Evolutionary conservation across 1,140 invertebrate genomes (phyloP).

Genomic region (Formica exsecta): DNA sequence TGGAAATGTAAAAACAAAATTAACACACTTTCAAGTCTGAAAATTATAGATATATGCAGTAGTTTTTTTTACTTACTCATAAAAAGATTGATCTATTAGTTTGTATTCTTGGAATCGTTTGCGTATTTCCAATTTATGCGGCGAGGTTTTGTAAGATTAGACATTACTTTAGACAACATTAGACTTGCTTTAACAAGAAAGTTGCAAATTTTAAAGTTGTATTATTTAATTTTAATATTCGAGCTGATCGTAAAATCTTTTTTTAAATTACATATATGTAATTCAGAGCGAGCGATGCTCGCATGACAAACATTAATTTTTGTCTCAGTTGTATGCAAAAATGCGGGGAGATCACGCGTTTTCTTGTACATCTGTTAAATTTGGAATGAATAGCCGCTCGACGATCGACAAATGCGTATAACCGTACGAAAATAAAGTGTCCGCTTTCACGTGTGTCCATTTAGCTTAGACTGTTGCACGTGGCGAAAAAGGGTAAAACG

Average conservation of each 20-base stretch:
- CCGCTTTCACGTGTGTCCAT: conserved; percentile 13
- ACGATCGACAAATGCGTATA: not conserved
- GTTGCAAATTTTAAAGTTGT: not conserved
- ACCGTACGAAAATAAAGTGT: conserved; percentile 40
- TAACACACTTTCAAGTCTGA: not conserved
- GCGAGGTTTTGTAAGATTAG: not conserved
- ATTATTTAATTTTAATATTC: not conserved
- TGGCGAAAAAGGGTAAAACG: conserved; percentile 41
- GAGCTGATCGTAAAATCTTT: not conserved
- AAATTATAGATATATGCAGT: not conserved
- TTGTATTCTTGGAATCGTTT: no score
- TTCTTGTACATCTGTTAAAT: not conserved
- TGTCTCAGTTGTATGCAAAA: not conserved
- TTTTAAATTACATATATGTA: not conserved
- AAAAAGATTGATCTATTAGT: not conserved
- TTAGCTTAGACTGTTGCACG: not conserved
- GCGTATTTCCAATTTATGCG: not conserved
- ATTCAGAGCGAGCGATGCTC: not conserved
- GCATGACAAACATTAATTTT: not conserved
- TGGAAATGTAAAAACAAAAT: not conserved
- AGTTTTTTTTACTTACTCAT: not conserved
- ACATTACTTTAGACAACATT: not conserved
- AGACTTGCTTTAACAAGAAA: conserved; percentile 3
- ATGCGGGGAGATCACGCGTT: no score
- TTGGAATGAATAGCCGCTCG: not conserved